A percentile compares a stretch with the other conserved stretches of the same genome.
phyloP scores from a whole-genome alignment of 1,140 invertebrate species.

The Hypsibius dujardini region DNA sequence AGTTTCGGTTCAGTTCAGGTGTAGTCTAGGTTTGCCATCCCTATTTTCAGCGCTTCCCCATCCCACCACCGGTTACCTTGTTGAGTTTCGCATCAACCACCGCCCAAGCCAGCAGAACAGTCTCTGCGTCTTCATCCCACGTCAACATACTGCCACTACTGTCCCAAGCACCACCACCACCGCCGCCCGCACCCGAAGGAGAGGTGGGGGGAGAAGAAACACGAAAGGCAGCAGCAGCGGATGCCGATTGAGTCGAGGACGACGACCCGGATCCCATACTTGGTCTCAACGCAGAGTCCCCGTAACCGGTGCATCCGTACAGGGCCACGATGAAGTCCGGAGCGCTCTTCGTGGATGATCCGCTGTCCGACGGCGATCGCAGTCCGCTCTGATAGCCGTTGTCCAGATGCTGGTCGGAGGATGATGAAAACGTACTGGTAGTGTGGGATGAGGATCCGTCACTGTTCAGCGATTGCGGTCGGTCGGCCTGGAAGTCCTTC shows the following conservation, averaged over 20 bases:
- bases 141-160: not conserved
- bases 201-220: no score
- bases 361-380: no score
- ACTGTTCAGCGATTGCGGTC: no score
- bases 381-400: no score
- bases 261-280: not conserved
- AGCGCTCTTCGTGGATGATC: no score
- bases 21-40: not conserved
- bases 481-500: no score
- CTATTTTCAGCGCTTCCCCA: not conserved
- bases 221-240: not conserved
- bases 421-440: no score
- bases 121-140: not conserved
- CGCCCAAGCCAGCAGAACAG: not conserved
- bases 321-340: not conserved
- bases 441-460: no score
- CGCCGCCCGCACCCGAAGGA: not conserved
- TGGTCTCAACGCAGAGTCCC: not conserved
- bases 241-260: not conserved
- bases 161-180: not conserved
- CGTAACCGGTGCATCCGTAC: constrained; percentile 1
- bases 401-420: no score
- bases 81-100: not conserved
- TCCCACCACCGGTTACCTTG: not conserved
- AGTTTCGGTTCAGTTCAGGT: not conserved